Conservation (phyloP, 2,888 invertebrate genomes). For the Hypomecis atomaria region DNA sequence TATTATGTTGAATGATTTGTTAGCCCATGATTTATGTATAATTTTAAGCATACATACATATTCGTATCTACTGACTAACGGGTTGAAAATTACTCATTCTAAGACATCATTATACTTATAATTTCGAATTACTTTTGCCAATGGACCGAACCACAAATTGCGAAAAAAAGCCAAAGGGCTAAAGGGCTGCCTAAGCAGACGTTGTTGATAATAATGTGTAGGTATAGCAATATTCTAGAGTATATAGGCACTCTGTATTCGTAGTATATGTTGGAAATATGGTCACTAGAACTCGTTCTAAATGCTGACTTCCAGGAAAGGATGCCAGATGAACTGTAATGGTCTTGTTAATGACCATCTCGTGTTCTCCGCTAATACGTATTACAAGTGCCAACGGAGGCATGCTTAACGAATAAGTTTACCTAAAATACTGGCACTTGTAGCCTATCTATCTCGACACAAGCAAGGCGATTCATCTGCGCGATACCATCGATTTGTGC, state of each 20-base stretch:
- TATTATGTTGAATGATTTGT: not conserved
- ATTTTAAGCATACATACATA: too few species aligned
- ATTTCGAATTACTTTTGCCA: too few species aligned
- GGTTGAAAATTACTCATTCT: too few species aligned
- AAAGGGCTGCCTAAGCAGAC: too few species aligned
- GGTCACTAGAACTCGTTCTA: conserved; percentile 20
- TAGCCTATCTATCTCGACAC: conserved; percentile 60
- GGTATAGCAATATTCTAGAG: too few species aligned
- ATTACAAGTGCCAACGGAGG: conserved; percentile 43
- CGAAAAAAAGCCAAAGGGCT: too few species aligned
- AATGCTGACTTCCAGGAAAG: conserved; percentile 36
- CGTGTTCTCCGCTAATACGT: conserved; percentile 52
- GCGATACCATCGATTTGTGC: conserved; percentile 70
- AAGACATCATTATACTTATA: too few species aligned
- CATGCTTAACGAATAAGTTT: conserved; percentile 58
- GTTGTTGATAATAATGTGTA: too few species aligned
- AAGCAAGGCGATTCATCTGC: conserved; percentile 61
- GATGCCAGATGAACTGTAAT: conserved; percentile 43
- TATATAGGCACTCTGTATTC: too few species aligned
- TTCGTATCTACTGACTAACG: too few species aligned
- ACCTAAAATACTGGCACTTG: conserved; percentile 54
- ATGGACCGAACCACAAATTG: too few species aligned
- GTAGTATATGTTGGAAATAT: not conserved
- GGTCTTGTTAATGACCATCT: conserved; percentile 46
- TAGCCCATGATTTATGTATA: too few species aligned